Evolutionary conservation across 2,113 vertebrate genomes (phyloP), one percentile per base, ranked within the genome.

Genomic region (Agapornis roseicollis): DNA sequence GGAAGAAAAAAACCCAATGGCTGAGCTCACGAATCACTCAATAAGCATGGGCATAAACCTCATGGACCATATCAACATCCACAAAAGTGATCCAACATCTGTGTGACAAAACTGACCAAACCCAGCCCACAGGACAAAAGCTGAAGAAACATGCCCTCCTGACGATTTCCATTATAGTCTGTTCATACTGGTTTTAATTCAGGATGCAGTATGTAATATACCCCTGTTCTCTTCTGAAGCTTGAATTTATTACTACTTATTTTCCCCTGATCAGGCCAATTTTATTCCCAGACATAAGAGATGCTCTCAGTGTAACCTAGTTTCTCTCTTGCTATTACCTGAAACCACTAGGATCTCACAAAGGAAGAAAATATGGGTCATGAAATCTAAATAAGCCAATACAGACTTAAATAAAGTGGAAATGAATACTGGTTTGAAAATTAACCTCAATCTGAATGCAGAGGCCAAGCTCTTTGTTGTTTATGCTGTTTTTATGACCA

Each of bases 341-440:
- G 37, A 93, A 95, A 69, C 66, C 47, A 87, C 37, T 24, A 92
- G 49, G 35, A 95, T 63, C 53, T 87, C 83, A 80, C 42, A 29
- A 55, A 55, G 79, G 19, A 55, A 77, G 81, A 83, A 80, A 60
- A 28, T 17, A 55, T 60, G 55, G 86, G 56, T 63, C 79, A 96
- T 0, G 0, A 66, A 82, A 76, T 52, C 69, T 89, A 88, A 93
- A 46, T 72, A 80, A 90, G 52, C 46, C 76, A 80, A 68, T 49
- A 37, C 46, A 96, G 92, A 87, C 92, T 81, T 86, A 87, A 94
- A 84, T 84, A 95, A 95, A 93, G 49, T 63, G 80, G 65, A 94
- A 93, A 90, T 14, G n/a, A 82, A 64, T 11, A 50, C 17, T 19
- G 63, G 35, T 31, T 60, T 90, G 83, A 90, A 83, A 65, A 80